phyloP scores from a whole-genome alignment of 1,140 invertebrate species.

The Wiebesia pumilae region DNA sequence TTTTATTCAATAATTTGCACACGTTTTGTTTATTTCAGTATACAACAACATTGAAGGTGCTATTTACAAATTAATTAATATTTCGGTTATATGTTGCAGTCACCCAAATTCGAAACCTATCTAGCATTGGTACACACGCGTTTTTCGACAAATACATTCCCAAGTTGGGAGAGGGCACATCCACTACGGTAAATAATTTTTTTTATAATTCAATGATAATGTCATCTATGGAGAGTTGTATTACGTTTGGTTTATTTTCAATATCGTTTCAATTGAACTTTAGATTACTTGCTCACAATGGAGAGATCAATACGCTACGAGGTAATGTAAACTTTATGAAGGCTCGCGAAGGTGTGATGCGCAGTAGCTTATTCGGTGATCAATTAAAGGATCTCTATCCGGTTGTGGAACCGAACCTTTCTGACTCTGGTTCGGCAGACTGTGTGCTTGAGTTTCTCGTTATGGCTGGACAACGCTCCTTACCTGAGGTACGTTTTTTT shows the following conservation, averaged over 20 bases:
- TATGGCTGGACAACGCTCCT: slow-evolving; percentile 89
- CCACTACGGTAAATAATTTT: slow-evolving; percentile 86
- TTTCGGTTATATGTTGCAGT: slow-evolving; percentile 61
- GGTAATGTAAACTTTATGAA: slow-evolving; percentile 99
- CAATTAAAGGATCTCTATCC: slow-evolving; percentile 94
- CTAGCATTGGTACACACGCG: slow-evolving; percentile 96
- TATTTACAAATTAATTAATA: too few species aligned
- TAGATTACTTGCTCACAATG: slow-evolving; percentile 97
- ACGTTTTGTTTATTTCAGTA: too few species aligned
- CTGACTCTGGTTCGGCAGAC: slow-evolving; percentile 97
- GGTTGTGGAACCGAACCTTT: slow-evolving; percentile 97
- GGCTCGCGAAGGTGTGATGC: slow-evolving; percentile 98
- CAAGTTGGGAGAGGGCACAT: slow-evolving; percentile 98
- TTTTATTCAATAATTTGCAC: too few species aligned
- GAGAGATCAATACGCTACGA: slow-evolving; percentile 98
- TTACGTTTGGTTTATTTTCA: not conserved
- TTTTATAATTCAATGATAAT: not conserved
- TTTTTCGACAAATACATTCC: slow-evolving; percentile 99
- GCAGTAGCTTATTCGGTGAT: slow-evolving; percentile 85
- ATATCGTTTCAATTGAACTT: slow-evolving; percentile 31
- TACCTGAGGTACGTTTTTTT: slow-evolving; percentile 85
- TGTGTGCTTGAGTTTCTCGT: slow-evolving; percentile 98
- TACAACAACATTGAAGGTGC: too few species aligned
- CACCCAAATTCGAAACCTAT: slow-evolving; percentile 93
- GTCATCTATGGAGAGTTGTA: too few species aligned